Evolutionary conservation across 2,888 invertebrate genomes (phyloP), one percentile per base, ranked within the genome.

Genomic region (Coelogynopora nodosa): DNA sequence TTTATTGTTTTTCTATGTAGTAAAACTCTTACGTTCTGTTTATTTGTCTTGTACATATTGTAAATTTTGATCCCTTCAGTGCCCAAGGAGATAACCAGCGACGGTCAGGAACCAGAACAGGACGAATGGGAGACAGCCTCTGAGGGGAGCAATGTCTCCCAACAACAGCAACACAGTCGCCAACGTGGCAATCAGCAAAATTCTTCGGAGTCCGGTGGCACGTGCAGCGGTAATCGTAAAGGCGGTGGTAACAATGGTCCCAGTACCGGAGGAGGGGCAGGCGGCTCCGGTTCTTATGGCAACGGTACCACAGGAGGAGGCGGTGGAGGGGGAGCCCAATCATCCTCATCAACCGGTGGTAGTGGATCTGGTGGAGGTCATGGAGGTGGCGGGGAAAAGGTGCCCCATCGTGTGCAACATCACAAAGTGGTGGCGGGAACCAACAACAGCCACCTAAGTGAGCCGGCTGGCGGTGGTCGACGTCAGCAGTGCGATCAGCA

Each of bases 111-210:
- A n/a, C 86, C 26, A 31, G 87, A 87, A 1, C 87, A 87, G 85
- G 87, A 87, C 0, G 87, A 87, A 26, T 87, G 87, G 87, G 87
- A 87, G 67, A 87, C 87, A 10, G 87, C 87, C 1, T 87, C 87
- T 2, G 87, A 87, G 49, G 86, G 87, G 29, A 80, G 85, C n/a
- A 67, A 86, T 86, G 86, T 83, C 13, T 28, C 82, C 5, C 29
- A 82, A 18, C 82, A 30, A 28, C 67, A 85, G 0, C 85, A 74
- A 29, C 85, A 74, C 23, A 28, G 23, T 27, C 67, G 85, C n/a
- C 30, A 26, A n/a, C 84, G 82, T 31, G 30, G 82, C 85, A 5
- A 1, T 67, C n/a, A n/a, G n/a, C n/a, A n/a, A n/a, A 31, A 27
- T 28, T 2, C 28, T 23, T 27, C 82, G 10, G 31, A 82, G 2